Evolutionary conservation across 2,888 invertebrate genomes (phyloP), one percentile per base, ranked within the genome.

Genomic region (Meloe dianella): DNA sequence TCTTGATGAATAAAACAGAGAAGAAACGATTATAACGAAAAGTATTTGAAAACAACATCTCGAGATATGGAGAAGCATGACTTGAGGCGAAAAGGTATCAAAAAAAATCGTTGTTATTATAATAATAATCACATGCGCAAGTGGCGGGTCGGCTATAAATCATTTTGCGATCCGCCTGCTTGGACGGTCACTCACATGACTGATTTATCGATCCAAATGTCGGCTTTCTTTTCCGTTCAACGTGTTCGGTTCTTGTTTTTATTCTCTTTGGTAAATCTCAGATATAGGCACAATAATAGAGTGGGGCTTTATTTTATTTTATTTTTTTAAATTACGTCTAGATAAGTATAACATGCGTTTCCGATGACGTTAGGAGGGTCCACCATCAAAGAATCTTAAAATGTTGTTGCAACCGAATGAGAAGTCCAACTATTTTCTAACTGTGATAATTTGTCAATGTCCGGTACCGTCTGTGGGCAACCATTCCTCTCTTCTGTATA

Each of bases 121-220:
- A 81, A 83, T 83, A 83, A 81, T 82, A 82, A 83, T 83, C 81
- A 82, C 81, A 83, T 82, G 82, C 81, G 79, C 81, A 80, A 82
- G 80, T 81, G 81, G 80, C 79, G 79, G 79, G 77, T 78, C 73
- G 76, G 71, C 72, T 70, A 80, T 84, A 83, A 84, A 83, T 84
- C 84, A 83, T 83, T 75, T 77, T 77, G 77, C 80, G 80, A 80
- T 82, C 81, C 82, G 83, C 82, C 82, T 78, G 80, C 75, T 79
- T 75, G 77, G 76, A 76, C 80, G 82, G 81, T 80, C 82, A 82
- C 78, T 81, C 80, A 79, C 74, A 77, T 82, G 82, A 82, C 83
- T 83, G 83, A 83, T 83, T 83, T 83, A 83, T 83, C 81, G 82
- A 79, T 78, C 74, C 72, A 78, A 79, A 75, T 80, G 79, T 77